phyloP scores from a whole-genome alignment of 2,888 invertebrate genomes.

The Orgyia antiqua region DNA sequence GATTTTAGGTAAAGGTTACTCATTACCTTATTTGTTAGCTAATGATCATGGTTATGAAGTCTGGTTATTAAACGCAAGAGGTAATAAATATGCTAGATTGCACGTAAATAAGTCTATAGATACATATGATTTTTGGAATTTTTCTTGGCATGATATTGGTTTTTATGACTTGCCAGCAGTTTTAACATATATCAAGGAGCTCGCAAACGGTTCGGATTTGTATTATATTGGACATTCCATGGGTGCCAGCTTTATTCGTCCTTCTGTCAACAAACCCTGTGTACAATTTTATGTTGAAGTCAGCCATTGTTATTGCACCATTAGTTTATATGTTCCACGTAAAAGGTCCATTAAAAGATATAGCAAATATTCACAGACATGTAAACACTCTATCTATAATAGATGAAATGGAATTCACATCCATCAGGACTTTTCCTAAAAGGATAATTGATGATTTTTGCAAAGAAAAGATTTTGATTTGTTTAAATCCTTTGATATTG shows the following conservation, averaged over 20 bases:
- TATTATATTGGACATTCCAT: slow-evolving; percentile 43
- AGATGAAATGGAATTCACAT: slow-evolving; percentile 21
- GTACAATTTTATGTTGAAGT: slow-evolving; percentile 34
- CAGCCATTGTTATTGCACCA: slow-evolving; percentile 38
- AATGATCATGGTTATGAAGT: slow-evolving; percentile 72
- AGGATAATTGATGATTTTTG: slow-evolving; percentile 33
- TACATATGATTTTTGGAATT: slow-evolving; percentile 38
- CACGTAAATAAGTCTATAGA: slow-evolving; percentile 20
- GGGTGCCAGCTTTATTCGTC: slow-evolving; percentile 38
- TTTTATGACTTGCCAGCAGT: slow-evolving; percentile 36
- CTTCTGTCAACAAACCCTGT: slow-evolving; percentile 33
- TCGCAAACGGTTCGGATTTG: slow-evolving; percentile 24
- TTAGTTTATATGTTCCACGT: slow-evolving; percentile 39
- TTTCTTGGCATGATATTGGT: slow-evolving; percentile 51
- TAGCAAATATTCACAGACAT: slow-evolving; percentile 26
- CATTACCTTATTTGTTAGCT: slow-evolving; percentile 55
- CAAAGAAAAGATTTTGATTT: slow-evolving; percentile 21
- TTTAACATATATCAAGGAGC: slow-evolving; percentile 33
- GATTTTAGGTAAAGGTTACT: slow-evolving; percentile 31
- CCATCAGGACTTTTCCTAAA: slow-evolving; percentile 13
- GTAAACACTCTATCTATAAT: background rate
- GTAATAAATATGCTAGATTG: slow-evolving; percentile 40
- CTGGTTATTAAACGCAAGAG: slow-evolving; percentile 72
- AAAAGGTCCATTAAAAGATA: slow-evolving; percentile 35
- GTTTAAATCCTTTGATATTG: slow-evolving; percentile 33